Evolutionary conservation across 2,888 invertebrate genomes (phyloP).

Genomic region (Catocala sponsa): DNA sequence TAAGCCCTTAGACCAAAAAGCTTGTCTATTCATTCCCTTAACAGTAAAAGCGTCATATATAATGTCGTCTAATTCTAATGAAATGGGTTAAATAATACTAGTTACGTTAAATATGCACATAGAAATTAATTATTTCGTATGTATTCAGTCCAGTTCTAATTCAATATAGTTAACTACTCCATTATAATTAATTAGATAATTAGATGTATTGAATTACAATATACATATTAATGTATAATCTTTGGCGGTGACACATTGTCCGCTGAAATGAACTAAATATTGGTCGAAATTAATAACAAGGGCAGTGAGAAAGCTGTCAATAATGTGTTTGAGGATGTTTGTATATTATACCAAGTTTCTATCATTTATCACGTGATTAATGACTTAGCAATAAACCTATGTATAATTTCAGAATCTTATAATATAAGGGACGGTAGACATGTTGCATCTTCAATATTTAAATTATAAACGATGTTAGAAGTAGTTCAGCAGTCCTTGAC

Average conservation of each 20-base stretch:
- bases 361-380: too few relatives aligned
- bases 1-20: too few relatives aligned
- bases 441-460: too few relatives aligned
- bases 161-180: constrained; percentile 37
- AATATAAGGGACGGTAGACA: too few relatives aligned
- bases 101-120: constrained; percentile 26
- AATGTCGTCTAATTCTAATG: constrained; percentile 3
- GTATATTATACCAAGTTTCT: too few relatives aligned
- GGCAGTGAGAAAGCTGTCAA: too few relatives aligned
- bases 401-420: too few relatives aligned
- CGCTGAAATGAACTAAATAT: too few relatives aligned
- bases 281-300: too few relatives aligned
- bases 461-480: neutral
- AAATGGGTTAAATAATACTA: constrained; percentile 11
- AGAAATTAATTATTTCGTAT: constrained; percentile 48
- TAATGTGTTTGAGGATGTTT: too few relatives aligned
- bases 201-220: constrained; percentile 20
- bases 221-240: constrained; percentile 5
- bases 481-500: constrained; percentile 13
- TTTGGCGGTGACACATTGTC: constrained; percentile 3
- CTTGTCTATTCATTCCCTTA: too few relatives aligned
- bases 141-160: constrained; percentile 42
- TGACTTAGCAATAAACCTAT: too few relatives aligned
- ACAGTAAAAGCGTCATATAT: neutral
- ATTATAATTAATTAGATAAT: constrained; percentile 41